Conservation (phyloP, 2,113 vertebrate species). For the Brienomyrus brachyistius region DNA sequence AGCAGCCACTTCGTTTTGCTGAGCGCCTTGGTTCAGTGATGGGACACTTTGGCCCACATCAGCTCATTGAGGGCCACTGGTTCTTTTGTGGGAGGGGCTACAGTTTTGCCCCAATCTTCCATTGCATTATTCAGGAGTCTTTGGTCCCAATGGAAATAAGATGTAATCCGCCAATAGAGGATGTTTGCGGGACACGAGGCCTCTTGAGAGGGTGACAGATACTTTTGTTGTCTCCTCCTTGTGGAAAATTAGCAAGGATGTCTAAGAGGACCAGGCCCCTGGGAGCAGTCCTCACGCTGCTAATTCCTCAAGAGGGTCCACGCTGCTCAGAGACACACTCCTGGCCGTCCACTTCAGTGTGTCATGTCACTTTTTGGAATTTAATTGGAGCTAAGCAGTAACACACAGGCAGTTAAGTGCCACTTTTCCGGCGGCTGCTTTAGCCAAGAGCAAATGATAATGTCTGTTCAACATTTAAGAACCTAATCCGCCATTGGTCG, state of each 20-base stretch:
- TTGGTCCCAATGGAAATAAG: conserved; percentile 13
- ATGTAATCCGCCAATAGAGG: background rate
- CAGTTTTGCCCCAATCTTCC: conserved; percentile 6
- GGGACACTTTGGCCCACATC: background rate
- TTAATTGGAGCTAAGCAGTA: background rate
- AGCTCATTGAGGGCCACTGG: background rate
- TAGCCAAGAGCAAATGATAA: background rate
- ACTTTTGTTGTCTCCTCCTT: conserved; percentile 20
- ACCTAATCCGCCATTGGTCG: background rate
- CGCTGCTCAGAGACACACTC: background rate
- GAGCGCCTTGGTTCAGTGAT: background rate
- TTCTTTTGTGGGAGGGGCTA: background rate
- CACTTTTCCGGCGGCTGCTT: background rate
- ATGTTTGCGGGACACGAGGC: background rate
- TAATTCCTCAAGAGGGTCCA: background rate
- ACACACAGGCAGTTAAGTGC: background rate
- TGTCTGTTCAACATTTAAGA: background rate
- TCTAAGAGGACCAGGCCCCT: background rate
- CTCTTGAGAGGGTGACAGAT: conserved; percentile 22
- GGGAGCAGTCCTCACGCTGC: background rate
- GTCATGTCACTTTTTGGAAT: background rate
- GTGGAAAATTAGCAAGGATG: background rate
- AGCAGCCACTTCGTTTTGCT: background rate
- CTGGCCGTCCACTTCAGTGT: background rate
- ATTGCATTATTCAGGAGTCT: conserved; percentile 25